A percentile compares a stretch with the other conserved stretches of the same genome.
Conservation (phyloP, 92 coral and sea anemone genomes). For the Nematostella vectensis region DNA sequence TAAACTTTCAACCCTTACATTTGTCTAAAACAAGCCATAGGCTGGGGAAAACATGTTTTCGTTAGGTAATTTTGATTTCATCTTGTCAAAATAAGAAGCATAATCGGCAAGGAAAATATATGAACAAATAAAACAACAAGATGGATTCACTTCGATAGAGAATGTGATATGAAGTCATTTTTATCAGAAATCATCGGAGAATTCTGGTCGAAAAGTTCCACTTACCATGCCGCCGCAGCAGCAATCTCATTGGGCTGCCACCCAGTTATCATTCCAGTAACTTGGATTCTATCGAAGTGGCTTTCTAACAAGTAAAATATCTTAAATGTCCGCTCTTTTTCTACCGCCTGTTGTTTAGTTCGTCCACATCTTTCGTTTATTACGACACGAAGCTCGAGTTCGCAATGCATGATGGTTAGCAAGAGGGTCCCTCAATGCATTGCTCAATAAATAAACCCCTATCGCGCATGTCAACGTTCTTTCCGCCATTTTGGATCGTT, state of each 20-base stretch:
- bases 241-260: constrained; percentile 74
- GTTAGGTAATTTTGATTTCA: too few relatives aligned
- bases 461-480: constrained; percentile 23
- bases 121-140: too few relatives aligned
- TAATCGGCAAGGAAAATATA: too few relatives aligned
- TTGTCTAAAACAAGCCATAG: too few relatives aligned
- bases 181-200: too few relatives aligned
- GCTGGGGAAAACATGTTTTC: too few relatives aligned
- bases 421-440: constrained; percentile 44
- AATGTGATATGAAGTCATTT: too few relatives aligned
- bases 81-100: too few relatives aligned
- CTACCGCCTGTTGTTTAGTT: too few relatives aligned
- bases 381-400: constrained; percentile 13
- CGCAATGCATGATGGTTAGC: constrained; percentile 53
- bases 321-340: too few relatives aligned
- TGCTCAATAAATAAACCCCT: constrained; percentile 7
- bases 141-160: too few relatives aligned
- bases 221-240: constrained; percentile 95
- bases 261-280: constrained; percentile 62
- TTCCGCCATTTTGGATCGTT: constrained; percentile 60
- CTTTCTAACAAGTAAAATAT: constrained; percentile 1
- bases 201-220: constrained; percentile 2
- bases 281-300: constrained; percentile 8
- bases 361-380: constrained; percentile 7
- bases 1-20: too few relatives aligned